Base-by-base conservation (phyloP, 2,888 invertebrate species). In the Acleris sparsana region DNA sequence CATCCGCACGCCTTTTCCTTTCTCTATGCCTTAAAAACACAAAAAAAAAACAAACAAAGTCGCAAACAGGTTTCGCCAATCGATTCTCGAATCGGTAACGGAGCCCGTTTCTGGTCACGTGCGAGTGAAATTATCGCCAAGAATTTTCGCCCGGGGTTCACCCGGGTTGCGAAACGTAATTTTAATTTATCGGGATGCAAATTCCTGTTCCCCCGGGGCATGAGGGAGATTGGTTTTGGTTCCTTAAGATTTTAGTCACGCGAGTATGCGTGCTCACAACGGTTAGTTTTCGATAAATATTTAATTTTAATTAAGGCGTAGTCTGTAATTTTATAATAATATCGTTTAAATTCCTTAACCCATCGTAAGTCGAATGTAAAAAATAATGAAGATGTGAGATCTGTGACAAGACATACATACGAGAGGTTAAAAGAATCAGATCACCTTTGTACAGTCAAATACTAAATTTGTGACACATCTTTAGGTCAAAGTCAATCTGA, bases 111-210 rank as follows among this genome's bases (percentile, higher is more conserved):
- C 77, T 68, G 73, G 71, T 66, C 66, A 70, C 46, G 72, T 69
- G 66, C 82, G 80, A 64, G 49, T 59, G 79, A 83, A 77, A 80
- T 82, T 79, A 81, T 72, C 61, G 44, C 18, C 62, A 65, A 56
- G 65, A 66, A 69, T 51, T 56, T 67, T 69, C 67, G 57, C 55
- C 61, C 52, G 52, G 51, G 66, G 65, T 67, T 55, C 68, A 20
- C 39, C 17, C 9, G 71, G 69, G 64, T 75, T 78, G 74, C 74
- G 74, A 73, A 77, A 74, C 73, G 69, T 64, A 71, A 63, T 71
- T 69, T 72, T 79, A 76, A 81, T 77, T 78, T 76, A 80, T 77
- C 73, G 71, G 71, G 70, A 71, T 74, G 75, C 65, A 71, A 77
- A 78, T 77, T 73, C 62, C 56, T 22, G 52, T 22, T 55, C 55